These are phyloP conservation scores for Sturmia bella DNA, from an alignment of 2,888 invertebrate genomes.

Conservation along the genomic window DNA sequence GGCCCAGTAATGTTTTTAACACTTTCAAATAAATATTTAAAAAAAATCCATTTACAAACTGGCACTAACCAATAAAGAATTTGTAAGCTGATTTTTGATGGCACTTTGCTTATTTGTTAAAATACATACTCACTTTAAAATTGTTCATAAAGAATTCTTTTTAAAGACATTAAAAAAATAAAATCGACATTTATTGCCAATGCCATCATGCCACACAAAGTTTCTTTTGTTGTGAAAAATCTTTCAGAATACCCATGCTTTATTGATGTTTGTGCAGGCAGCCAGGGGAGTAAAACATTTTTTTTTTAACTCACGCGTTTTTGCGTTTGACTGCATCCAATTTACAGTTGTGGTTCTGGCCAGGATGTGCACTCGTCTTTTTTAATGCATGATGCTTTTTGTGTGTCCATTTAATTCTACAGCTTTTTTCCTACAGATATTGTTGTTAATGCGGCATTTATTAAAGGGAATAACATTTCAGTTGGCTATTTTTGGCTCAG, in stretches of 20 bases:
- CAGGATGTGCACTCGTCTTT: slow-evolving; percentile 27
- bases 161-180: slow-evolving; percentile 12
- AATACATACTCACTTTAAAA: not conserved
- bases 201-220: slow-evolving; percentile 20
- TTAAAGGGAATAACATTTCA: slow-evolving; percentile 32
- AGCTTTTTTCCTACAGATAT: slow-evolving; percentile 26
- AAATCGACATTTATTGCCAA: slow-evolving; percentile 27
- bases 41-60: too few species aligned
- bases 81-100: too few species aligned
- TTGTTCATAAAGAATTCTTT: slow-evolving; percentile 10
- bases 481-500: slow-evolving; percentile 18
- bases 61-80: too few species aligned
- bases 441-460: slow-evolving; percentile 45
- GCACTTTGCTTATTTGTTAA: not conserved
- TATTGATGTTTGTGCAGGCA: not conserved
- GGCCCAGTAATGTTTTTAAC: too few species aligned
- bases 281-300: slow-evolving; percentile 21
- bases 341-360: slow-evolving; percentile 48
- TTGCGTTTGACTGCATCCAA: slow-evolving; percentile 59
- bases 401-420: slow-evolving; percentile 24
- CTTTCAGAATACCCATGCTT: not conserved
- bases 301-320: slow-evolving; percentile 34
- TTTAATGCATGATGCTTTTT: slow-evolving; percentile 15
- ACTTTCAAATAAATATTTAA: too few species aligned
- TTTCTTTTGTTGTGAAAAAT: slow-evolving; percentile 3